These are phyloP conservation scores for Octomys mimax DNA, from an alignment of 2,797 vertebrate genomes.

Conservation along the genomic window DNA sequence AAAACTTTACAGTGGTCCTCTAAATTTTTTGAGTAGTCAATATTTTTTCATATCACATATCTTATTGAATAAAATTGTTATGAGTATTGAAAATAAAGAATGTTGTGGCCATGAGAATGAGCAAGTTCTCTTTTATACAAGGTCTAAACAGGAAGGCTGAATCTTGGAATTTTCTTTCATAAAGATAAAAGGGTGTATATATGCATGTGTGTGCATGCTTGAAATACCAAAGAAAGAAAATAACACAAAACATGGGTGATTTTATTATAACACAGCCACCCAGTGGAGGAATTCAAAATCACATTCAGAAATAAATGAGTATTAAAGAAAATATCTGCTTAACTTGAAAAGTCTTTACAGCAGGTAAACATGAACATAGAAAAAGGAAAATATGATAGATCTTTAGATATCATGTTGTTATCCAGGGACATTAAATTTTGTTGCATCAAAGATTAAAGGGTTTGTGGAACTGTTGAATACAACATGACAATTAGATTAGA, in stretches of 20 bases:
- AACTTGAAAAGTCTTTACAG: not conserved
- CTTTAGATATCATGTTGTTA: not conserved
- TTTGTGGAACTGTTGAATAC: not conserved
- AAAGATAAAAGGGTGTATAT: conserved; percentile 4
- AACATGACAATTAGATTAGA: not conserved
- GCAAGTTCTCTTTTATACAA: not conserved
- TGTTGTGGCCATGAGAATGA: not conserved
- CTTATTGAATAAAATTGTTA: accelerated
- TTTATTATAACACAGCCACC: not conserved
- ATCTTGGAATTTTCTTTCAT: conserved; percentile 35
- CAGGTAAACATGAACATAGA: not conserved
- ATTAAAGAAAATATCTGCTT: not conserved
- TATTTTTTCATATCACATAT: not conserved
- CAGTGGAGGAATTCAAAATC: not conserved
- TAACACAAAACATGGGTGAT: not conserved
- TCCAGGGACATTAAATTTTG: not conserved
- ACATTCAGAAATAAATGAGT: not conserved
- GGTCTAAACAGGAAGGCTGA: not conserved
- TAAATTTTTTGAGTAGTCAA: not conserved
- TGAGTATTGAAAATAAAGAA: not conserved
- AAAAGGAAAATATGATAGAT: not conserved
- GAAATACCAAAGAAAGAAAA: not conserved
- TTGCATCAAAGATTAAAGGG: not conserved
- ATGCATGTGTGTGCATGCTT: not conserved
- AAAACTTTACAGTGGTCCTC: not conserved